Conservation (phyloP, 2,888 invertebrate species). For the Stenichneumon culpator region DNA sequence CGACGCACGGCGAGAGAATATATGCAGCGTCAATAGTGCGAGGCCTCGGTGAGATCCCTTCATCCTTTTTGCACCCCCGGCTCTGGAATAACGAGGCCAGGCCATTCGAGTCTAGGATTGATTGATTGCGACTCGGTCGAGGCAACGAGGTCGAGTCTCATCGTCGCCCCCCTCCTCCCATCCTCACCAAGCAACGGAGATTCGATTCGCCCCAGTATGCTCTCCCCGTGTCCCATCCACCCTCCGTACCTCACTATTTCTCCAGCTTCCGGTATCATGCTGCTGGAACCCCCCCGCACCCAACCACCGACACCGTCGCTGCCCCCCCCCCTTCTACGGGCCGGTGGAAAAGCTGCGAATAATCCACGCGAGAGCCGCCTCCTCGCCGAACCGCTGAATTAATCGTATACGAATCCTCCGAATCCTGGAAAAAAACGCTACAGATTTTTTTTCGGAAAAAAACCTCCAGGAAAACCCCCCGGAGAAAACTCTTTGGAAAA, state of each 20-base stretch:
- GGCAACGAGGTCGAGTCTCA: conserved; percentile 62
- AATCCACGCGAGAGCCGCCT: conserved; percentile 21
- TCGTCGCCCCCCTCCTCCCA: conserved; percentile 15
- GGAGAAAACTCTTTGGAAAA: neutral
- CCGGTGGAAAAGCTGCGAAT: conserved; percentile 45
- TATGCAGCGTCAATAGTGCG: conserved; percentile 18
- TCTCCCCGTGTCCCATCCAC: conserved; percentile 11
- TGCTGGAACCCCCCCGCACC: conserved; percentile 3
- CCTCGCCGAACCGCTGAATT: conserved; percentile 5
- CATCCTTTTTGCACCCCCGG: conserved; percentile 26
- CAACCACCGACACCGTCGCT: neutral
- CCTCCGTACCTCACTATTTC: conserved; percentile 20
- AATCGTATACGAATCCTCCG: conserved; percentile 12
- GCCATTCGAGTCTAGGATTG: conserved; percentile 51
- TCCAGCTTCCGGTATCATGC: conserved; percentile 52
- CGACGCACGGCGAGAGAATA: conserved; percentile 2
- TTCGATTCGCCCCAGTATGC: conserved; percentile 49
- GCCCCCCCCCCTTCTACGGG: neutral
- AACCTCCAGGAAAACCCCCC: neutral
- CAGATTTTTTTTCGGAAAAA: no score
- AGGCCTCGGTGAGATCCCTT: conserved; percentile 26
- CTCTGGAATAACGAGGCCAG: conserved; percentile 57
- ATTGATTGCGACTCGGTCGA: conserved; percentile 64
- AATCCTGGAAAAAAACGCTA: neutral
- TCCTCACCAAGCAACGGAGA: conserved; percentile 35